These are phyloP conservation scores for Oryzias melastigma DNA, from an alignment of 2,113 vertebrate species.

Conservation along the genomic window DNA sequence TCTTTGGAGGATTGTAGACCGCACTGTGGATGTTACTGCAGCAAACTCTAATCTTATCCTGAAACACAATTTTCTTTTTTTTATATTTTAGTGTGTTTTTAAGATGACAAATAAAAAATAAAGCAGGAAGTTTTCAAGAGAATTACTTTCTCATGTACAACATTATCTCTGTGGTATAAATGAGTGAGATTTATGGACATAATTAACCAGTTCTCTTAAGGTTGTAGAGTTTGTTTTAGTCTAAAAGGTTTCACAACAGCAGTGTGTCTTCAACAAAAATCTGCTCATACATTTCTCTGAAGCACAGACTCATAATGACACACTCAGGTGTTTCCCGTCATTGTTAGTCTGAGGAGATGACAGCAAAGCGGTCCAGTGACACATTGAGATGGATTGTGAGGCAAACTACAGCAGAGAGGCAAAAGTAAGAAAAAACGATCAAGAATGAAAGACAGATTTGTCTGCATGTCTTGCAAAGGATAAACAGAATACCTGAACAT, in stretches of 20 bases:
- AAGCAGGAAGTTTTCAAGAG: too few species aligned
- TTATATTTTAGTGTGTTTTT: not conserved
- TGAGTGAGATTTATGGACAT: not conserved
- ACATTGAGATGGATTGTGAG: slow-evolving; percentile 50
- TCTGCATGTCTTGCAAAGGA: too few species aligned
- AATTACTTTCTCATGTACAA: too few species aligned
- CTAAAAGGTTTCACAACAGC: too few species aligned
- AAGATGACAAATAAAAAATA: not conserved
- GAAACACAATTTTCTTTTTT: not conserved
- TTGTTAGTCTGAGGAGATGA: slow-evolving; percentile 34
- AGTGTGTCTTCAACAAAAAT: too few species aligned
- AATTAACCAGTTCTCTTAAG: not conserved
- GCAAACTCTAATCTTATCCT: not conserved
- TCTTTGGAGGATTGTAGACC: not conserved
- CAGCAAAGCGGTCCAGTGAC: slow-evolving; percentile 36
- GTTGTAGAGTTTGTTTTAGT: not conserved
- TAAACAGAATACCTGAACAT: too few species aligned
- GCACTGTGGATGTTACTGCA: not conserved
- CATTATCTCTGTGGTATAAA: too few species aligned
- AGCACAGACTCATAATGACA: not conserved
- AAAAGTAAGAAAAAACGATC: not conserved
- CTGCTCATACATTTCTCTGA: not conserved
- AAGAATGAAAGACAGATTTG: slow-evolving; percentile 5
- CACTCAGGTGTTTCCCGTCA: slow-evolving; percentile 2
- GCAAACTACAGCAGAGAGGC: slow-evolving; percentile 25